Evolutionary conservation across 2,888 invertebrate genomes (phyloP).

Genomic region (Rhabditoides inermis): DNA sequence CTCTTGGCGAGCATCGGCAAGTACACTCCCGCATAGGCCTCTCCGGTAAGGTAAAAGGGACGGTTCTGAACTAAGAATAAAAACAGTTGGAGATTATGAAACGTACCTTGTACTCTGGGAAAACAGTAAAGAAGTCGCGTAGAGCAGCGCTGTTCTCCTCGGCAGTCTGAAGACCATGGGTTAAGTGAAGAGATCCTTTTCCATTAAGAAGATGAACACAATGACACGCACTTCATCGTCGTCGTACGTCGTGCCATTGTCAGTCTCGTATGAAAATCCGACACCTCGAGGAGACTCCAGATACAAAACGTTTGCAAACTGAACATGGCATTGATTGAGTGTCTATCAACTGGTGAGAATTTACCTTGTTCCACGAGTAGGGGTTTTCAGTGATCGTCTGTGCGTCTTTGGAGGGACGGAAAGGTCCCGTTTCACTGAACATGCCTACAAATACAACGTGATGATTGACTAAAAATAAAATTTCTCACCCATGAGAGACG

Average conservation of each 20-base stretch:
- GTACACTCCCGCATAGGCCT: slow-evolving; percentile 33
- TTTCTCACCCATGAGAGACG: slow-evolving; percentile 40
- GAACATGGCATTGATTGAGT: neutral
- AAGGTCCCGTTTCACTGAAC: slow-evolving; percentile 55
- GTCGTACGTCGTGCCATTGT: slow-evolving; percentile 48
- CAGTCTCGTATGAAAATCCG: slow-evolving; percentile 57
- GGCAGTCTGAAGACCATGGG: slow-evolving; percentile 46
- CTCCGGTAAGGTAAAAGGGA: slow-evolving; percentile 31
- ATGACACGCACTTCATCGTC: slow-evolving; percentile 27
- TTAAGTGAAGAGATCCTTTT: too few species aligned
- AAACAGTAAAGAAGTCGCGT: slow-evolving; percentile 53
- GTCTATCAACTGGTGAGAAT: neutral
- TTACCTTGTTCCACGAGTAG: slow-evolving; percentile 42
- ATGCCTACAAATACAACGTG: slow-evolving; percentile 41
- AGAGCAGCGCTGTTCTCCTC: slow-evolving; percentile 54
- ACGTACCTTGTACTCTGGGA: slow-evolving; percentile 53
- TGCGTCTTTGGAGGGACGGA: slow-evolving; percentile 35
- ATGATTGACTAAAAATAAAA: neutral
- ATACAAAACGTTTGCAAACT: too few species aligned
- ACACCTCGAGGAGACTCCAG: slow-evolving; percentile 60
- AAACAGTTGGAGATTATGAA: too few species aligned
- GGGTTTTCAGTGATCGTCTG: slow-evolving; percentile 32
- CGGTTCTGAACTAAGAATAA: slow-evolving; percentile 12
- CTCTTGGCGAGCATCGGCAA: slow-evolving; percentile 19
- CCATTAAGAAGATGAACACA: too few species aligned